Conservation (phyloP, 2,113 vertebrate genomes). For the Anthoscopus minutus region DNA sequence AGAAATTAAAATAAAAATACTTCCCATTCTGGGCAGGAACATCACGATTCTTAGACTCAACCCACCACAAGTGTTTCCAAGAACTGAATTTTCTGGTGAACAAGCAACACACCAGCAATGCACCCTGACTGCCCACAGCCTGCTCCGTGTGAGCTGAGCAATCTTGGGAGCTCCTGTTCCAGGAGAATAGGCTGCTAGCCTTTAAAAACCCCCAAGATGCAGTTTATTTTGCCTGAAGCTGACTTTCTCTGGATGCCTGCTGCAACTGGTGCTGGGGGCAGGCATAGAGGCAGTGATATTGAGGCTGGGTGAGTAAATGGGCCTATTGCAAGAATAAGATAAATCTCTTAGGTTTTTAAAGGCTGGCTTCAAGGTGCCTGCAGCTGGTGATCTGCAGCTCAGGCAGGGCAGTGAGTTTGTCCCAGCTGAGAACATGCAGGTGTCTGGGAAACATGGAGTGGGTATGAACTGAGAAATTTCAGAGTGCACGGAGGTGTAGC, state of each 20-base stretch:
- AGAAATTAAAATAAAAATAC: neutral
- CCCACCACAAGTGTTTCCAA: neutral
- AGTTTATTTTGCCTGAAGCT: neutral
- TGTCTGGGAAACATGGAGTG: neutral
- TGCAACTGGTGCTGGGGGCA: neutral
- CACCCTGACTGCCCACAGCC: neutral
- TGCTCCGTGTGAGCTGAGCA: neutral
- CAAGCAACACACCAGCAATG: neutral
- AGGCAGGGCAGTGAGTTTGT: neutral
- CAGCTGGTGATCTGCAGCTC: neutral
- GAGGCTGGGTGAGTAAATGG: neutral
- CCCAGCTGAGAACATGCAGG: neutral
- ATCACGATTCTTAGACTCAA: neutral
- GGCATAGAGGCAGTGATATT: rapidly evolving
- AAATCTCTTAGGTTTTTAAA: neutral
- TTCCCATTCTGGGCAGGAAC: neutral
- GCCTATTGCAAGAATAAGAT: neutral
- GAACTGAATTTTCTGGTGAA: neutral
- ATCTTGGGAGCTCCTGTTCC: neutral
- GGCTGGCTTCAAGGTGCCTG: neutral
- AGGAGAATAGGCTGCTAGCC: neutral
- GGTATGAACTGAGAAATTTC: neutral
- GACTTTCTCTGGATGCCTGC: neutral
- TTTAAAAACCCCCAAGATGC: neutral
- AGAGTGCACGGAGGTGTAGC: neutral